These are phyloP conservation scores for Protosalanx chinensis DNA, from an alignment of 2,797 vertebrate genomes.

Conservation along the genomic window DNA sequence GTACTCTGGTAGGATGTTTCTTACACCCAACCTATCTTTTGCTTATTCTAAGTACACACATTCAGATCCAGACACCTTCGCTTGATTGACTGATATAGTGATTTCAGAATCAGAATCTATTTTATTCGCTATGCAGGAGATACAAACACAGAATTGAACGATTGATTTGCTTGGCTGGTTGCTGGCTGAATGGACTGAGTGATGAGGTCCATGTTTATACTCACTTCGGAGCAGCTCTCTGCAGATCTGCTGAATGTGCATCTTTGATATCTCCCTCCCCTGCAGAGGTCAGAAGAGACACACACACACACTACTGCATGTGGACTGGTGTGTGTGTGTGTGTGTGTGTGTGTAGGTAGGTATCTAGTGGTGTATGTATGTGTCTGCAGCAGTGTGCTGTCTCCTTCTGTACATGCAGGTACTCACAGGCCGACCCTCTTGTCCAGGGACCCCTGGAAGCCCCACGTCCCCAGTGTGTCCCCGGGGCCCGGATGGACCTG, in stretches of 20 bases:
- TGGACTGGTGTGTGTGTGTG: too few relatives aligned
- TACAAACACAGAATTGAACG: not conserved
- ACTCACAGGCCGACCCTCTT: constrained; percentile 87
- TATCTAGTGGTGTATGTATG: too few relatives aligned
- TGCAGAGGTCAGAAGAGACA: constrained; percentile 58
- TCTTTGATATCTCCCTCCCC: constrained; percentile 85
- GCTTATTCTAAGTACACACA: too few relatives aligned
- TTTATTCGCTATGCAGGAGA: too few relatives aligned
- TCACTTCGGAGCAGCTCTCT: constrained; percentile 89
- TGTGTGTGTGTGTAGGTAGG: too few relatives aligned
- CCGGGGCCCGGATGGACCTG: constrained; percentile 78
- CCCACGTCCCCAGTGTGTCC: constrained; percentile 82
- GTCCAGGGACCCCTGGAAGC: constrained; percentile 79
- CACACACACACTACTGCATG: not conserved
- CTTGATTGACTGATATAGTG: not conserved
- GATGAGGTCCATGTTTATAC: constrained; percentile 50
- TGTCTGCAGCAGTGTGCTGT: too few relatives aligned
- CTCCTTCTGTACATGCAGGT: constrained; percentile 8
- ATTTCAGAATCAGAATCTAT: too few relatives aligned
- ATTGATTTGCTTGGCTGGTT: not conserved
- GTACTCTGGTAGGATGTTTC: too few relatives aligned
- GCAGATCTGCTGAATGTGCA: constrained; percentile 90
- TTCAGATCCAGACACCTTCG: too few relatives aligned
- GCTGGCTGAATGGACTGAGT: not conserved
- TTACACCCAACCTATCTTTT: too few relatives aligned